Evolutionary conservation across 2,888 invertebrate species (phyloP), one percentile per base, ranked within the genome.

Genomic region (Drosophila robusta): DNA sequence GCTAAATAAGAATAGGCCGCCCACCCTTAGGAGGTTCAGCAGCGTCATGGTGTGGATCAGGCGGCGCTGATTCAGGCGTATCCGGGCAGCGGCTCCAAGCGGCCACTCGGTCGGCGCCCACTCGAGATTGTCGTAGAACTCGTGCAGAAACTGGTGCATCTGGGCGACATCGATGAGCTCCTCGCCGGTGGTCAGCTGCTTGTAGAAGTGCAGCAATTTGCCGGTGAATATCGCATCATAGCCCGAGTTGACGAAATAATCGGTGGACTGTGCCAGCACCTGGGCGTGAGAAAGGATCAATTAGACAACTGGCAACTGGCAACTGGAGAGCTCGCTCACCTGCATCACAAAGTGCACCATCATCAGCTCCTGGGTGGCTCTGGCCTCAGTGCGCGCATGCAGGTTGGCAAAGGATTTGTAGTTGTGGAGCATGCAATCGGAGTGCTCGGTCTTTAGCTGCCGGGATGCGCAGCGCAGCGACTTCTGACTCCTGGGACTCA

Each of bases 11-110:
- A 12, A 4, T 2, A 50, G 18, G 18, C 18, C 18, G 2, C 38
- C 16, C 62, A 90, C 91, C 69, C 84, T 82, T 2, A 91, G 65
- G 11, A 90, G 76, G 29, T 80, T 78, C 67, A 91, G 74, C 14
- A 91, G 32, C 3, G 90, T 90, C n/a, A 90, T 46, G 24, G 75
- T 80, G 50, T 87, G 81, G 6, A 90, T 47, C 2, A 91, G 39
- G 1, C 89, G 78, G 4, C 38, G 84, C 74, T 18, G 58, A 14
- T 61, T 47, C 4, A 51, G 14, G 1, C 16, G 22, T 1, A 22
- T 11, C 46, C 54, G 36, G 80, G 80, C 1, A 61, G 39, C 41
- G 1, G 77, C 8, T 65, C 58, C 4, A 64, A 4, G 8, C 11
- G 42, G 32, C 4, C 8, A 60, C 54, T 82, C 57, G 9, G 61